Percentiles rank a stretch among this genome's conserved stretches.
These are phyloP conservation scores for Stenotaenia linearis DNA, from an alignment of 2,888 invertebrate species.

Conservation along the genomic window DNA sequence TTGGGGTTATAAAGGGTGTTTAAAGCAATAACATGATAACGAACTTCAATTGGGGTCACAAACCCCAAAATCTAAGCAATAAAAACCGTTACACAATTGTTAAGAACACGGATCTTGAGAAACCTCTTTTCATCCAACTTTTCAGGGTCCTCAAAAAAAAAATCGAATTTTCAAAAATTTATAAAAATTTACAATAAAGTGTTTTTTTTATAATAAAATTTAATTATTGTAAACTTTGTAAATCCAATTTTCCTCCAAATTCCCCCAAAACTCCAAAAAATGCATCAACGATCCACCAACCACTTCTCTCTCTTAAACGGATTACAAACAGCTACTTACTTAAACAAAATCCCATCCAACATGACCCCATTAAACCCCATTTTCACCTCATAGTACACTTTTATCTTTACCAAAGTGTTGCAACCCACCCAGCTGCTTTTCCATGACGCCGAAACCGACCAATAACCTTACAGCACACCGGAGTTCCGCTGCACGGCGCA, in stretches of 20 bases:
- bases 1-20: background rate
- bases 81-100: background rate
- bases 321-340: no score
- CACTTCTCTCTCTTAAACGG: no score
- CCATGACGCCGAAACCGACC: background rate
- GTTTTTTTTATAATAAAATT: no score
- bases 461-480: background rate
- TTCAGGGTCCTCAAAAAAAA: no score
- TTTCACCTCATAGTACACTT: background rate
- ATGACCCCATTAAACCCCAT: background rate
- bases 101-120: background rate
- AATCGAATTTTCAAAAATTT: no score
- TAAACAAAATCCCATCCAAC: background rate
- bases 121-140: background rate
- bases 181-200: no score
- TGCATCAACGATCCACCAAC: no score
- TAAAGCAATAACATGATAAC: background rate
- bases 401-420: background rate
- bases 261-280: no score
- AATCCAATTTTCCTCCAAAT: no score
- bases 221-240: no score
- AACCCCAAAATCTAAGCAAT: background rate
- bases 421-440: background rate
- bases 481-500: slow-evolving; percentile 7
- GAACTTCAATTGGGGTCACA: background rate